Evolutionary conservation across 2,888 invertebrate species (phyloP), one percentile per base, ranked within the genome.

Genomic region (Synergus gifuensis): DNA sequence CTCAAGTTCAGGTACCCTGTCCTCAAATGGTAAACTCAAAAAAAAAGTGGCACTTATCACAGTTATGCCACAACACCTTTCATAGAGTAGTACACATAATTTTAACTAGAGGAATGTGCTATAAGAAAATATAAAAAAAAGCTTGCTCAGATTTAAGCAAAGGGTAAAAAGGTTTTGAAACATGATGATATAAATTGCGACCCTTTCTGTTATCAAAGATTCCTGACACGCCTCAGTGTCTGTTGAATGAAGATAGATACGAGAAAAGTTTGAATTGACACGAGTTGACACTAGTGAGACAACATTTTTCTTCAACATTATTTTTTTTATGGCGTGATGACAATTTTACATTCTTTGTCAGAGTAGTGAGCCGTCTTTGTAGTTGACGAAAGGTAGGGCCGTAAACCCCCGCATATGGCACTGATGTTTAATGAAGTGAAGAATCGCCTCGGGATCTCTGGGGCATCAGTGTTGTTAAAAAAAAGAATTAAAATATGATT

Each of bases 191-290:
- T 14, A 66, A 76, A 79, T 76, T 76, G 49, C 16, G 54, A 42
- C 22, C 64, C 62, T 22, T 44, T 76, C 42, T 60, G 28, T 40
- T 44, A 64, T 44, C n/a, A 12, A 64, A 73, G 36, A 42, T 64
- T 54, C 76, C 18, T 79, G 76, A 79, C 44, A 44, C 76, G 63
- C 58, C 66, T 16, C 18, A 28, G 63, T 63, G 79, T 64, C 42
- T 1, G 49, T 40, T 11, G 63, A 58, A 58, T 42, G 40, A 76
- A 79, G 54, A 64, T 76, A 76, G 66, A 79, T 76, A 18, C 14
- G 42, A 64, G 54, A 76, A 76, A 69, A 67, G 28, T 62, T 22
- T 69, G 69, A 44, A 54, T n/a, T 7, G 28, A 73, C 76, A 76
- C 76, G 66, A 79, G 44, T 58, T 54, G 18, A 58, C 28, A 28